These are phyloP conservation scores for Colletes latitarsis DNA, from an alignment of 1,140 invertebrate genomes.

Conservation along the genomic window DNA sequence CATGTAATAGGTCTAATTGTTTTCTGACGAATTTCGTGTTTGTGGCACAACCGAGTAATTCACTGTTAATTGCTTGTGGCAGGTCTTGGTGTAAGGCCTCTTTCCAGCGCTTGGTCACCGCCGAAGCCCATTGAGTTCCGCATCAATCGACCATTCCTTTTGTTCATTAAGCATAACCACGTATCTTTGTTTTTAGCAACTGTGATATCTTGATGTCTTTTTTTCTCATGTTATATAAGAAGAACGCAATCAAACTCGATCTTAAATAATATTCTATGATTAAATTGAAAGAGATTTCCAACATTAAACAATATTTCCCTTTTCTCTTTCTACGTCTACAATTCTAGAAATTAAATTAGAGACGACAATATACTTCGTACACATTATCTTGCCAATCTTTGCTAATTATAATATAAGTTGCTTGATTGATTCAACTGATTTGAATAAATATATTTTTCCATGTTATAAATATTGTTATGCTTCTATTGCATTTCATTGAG, in stretches of 20 bases:
- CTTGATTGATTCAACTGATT: not conserved
- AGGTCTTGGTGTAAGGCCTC: constrained; percentile 60
- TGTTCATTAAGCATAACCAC: constrained; percentile 30
- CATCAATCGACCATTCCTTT: constrained; percentile 59
- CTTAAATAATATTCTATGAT: not conserved
- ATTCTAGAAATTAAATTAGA: not conserved
- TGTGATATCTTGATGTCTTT: not conserved
- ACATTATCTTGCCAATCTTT: not conserved
- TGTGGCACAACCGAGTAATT: constrained; percentile 4
- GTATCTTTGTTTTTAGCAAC: constrained; percentile 25
- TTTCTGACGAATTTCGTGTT: not conserved
- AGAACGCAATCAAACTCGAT: not conserved
- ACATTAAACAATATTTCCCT: not conserved
- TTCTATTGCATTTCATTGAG: not conserved
- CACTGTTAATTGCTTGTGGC: constrained; percentile 51
- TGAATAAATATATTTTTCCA: constrained; percentile 17
- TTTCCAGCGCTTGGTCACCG: constrained; percentile 55
- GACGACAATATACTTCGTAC: not conserved
- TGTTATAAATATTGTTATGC: not conserved
- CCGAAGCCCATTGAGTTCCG: constrained; percentile 52
- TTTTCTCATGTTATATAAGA: not conserved
- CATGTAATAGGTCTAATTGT: not conserved
- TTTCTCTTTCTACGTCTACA: not conserved
- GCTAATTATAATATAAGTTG: not conserved
- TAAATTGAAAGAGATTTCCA: not conserved